Conservation (phyloP, 2,113 vertebrate genomes). For the Mus pahari region DNA sequence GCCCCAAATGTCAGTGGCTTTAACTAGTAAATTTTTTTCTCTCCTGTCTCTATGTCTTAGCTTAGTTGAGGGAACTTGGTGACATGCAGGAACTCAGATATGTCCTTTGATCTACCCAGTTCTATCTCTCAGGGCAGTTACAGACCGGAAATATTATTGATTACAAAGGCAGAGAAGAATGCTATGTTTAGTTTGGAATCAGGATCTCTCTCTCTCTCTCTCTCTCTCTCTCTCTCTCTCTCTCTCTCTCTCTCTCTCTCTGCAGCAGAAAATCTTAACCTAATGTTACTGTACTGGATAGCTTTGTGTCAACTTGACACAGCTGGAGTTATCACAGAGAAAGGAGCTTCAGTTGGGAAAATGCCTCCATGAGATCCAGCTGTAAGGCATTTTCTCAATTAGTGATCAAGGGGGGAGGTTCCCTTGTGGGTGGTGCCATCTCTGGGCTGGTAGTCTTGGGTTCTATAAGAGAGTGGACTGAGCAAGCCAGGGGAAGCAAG, state of each 20-base stretch:
- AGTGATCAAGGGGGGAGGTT: too few species aligned
- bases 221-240: neutral
- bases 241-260: neutral
- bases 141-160: too few species aligned
- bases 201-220: neutral
- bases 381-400: too few species aligned
- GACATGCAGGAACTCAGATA: neutral
- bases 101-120: neutral
- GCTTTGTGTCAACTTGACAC: too few species aligned
- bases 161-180: neutral
- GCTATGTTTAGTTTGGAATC: slow-evolving; percentile 54
- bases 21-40: neutral
- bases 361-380: too few species aligned
- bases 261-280: slow-evolving; percentile 62
- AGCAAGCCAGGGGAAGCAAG: too few species aligned
- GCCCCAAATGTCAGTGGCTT: neutral
- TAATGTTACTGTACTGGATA: too few species aligned
- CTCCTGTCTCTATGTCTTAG: neutral
- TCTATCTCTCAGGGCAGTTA: neutral
- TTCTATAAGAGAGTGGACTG: too few species aligned
- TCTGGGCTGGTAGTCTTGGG: too few species aligned
- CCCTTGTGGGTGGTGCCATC: too few species aligned
- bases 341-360: too few species aligned
- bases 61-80: neutral
- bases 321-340: too few species aligned